Percentiles rank a stretch among this genome's conserved stretches.
These are phyloP conservation scores for Papilio polyxenes DNA, from an alignment of 1,140 invertebrate species.

Conservation along the genomic window DNA sequence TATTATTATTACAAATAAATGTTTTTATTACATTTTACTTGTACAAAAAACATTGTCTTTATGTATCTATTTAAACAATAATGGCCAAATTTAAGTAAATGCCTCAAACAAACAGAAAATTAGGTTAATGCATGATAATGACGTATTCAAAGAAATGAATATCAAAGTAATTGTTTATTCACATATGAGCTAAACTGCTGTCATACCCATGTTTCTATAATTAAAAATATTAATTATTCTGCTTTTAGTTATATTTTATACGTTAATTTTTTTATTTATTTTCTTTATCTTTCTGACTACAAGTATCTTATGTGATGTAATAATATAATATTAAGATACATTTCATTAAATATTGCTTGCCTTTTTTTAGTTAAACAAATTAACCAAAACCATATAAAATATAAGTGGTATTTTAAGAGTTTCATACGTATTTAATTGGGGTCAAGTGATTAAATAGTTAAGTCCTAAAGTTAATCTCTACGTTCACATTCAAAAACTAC, in stretches of 20 bases:
- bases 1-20: too few species aligned
- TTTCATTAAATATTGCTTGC: too few species aligned
- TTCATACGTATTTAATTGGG: neutral
- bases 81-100: neutral
- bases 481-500: slow-evolving; percentile 4
- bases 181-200: neutral
- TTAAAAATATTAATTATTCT: neutral
- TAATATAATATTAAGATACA: too few species aligned
- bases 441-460: slow-evolving; percentile 8
- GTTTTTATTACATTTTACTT: too few species aligned
- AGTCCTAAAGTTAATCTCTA: neutral
- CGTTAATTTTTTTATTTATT: neutral
- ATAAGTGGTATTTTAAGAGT: neutral
- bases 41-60: too few species aligned
- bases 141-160: neutral
- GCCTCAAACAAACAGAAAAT: neutral
- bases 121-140: neutral
- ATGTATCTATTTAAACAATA: too few species aligned
- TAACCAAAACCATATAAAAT: neutral
- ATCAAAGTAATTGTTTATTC: neutral
- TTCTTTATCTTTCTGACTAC: neutral
- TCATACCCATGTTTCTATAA: neutral
- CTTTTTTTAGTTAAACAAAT: neutral
- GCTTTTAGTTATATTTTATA: neutral
- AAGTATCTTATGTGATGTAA: neutral